These are phyloP conservation scores for Dendrocincla fuliginosa DNA, from an alignment of 2,797 vertebrate genomes.

Conservation along the genomic window DNA sequence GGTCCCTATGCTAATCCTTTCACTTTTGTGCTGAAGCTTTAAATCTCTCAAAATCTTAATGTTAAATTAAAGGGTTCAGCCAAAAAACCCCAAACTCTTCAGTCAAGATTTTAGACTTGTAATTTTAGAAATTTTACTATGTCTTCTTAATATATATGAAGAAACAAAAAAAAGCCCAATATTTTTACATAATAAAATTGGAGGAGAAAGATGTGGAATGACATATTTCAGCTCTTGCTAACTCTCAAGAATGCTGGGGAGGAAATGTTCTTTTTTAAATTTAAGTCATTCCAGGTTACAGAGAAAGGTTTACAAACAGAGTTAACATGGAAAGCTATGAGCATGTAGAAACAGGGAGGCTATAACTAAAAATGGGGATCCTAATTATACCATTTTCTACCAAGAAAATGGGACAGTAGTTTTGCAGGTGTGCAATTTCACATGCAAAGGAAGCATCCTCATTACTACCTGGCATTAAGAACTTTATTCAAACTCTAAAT, in stretches of 20 bases:
- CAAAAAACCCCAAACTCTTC: not conserved
- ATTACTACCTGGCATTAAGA: not conserved
- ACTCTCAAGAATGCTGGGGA: not conserved
- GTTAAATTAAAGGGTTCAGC: not conserved
- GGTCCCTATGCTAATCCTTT: not conserved
- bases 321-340: not conserved
- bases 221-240: not conserved
- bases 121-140: not conserved
- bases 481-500: slow-evolving; percentile 8
- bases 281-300: slow-evolving; percentile 7
- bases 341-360: not conserved
- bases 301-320: not conserved
- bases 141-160: not conserved
- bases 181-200: not conserved
- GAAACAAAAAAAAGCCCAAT: not conserved
- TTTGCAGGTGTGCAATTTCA: slow-evolving; percentile 18
- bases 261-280: not conserved
- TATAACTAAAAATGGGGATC: not conserved
- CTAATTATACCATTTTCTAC: not conserved
- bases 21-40: not conserved
- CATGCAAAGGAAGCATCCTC: not conserved
- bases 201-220: not conserved
- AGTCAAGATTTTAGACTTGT: not conserved
- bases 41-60: not conserved
- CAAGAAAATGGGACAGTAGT: not conserved